Conservation (phyloP, 2,113 vertebrate species). For the Psilopsiagon aymara region DNA sequence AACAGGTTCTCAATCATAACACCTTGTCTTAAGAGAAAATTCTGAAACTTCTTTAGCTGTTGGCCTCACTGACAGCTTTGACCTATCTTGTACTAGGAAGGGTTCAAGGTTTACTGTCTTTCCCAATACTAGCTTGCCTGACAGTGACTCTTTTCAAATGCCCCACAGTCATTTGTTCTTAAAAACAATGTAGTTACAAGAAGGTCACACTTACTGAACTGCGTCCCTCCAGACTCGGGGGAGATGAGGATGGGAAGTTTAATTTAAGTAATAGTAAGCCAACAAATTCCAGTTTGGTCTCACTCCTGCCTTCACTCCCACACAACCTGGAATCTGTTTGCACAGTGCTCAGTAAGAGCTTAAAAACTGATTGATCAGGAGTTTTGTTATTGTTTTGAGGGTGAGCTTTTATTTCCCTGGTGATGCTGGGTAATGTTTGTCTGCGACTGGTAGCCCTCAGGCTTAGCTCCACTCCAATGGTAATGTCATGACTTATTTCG, state of each 20-base stretch:
- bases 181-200: background rate
- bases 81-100: background rate
- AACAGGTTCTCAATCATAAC: background rate
- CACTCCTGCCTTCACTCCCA: background rate
- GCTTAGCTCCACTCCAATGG: background rate
- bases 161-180: background rate
- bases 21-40: background rate
- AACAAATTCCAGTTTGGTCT: background rate
- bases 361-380: background rate
- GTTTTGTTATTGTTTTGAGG: background rate
- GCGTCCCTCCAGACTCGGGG: background rate
- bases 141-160: background rate
- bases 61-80: background rate
- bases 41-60: background rate
- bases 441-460: background rate
- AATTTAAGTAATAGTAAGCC: background rate
- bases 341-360: background rate
- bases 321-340: background rate
- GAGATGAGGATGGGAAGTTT: background rate
- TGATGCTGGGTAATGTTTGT: background rate
- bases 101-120: background rate
- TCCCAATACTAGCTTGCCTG: background rate
- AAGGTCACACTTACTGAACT: background rate
- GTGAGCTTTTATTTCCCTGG: background rate
- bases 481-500: background rate